These are phyloP conservation scores for Eumacrocentrus americanus DNA, from an alignment of 2,888 invertebrate species.

Conservation along the genomic window DNA sequence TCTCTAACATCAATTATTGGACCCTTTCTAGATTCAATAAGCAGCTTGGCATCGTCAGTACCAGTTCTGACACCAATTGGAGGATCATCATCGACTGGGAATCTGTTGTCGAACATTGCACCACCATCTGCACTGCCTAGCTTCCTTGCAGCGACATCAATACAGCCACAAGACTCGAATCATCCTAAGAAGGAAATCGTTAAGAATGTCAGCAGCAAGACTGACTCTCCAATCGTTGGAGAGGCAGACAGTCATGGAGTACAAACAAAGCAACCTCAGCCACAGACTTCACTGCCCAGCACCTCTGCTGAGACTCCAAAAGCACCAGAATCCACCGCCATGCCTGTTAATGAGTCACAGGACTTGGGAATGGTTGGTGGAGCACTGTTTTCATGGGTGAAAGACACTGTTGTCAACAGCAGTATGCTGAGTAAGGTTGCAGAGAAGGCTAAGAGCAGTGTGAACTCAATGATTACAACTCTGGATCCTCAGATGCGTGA, in stretches of 20 bases:
- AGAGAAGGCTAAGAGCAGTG: slow-evolving; percentile 78
- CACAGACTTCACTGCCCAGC: slow-evolving; percentile 29
- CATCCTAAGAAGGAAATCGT: slow-evolving; percentile 20
- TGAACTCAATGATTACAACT: slow-evolving; percentile 86
- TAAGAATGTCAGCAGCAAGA: slow-evolving; percentile 10
- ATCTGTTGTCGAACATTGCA: slow-evolving; percentile 72
- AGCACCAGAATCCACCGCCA: slow-evolving; percentile 18
- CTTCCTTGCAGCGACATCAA: slow-evolving; percentile 65
- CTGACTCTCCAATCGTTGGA: slow-evolving; percentile 12
- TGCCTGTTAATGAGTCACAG: slow-evolving; percentile 26
- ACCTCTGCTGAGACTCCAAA: slow-evolving; percentile 23
- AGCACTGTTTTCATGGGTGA: slow-evolving; percentile 72
- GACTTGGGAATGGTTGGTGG: slow-evolving; percentile 62
- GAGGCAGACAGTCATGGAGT: slow-evolving; percentile 25
- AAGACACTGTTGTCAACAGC: slow-evolving; percentile 71
- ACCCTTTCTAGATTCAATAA: slow-evolving; percentile 54
- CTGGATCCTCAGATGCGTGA: slow-evolving; percentile 90
- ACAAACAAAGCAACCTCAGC: slow-evolving; percentile 36
- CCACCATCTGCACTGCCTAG: slow-evolving; percentile 74
- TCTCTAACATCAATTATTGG: neutral
- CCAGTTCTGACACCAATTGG: slow-evolving; percentile 61
- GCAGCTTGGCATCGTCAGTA: slow-evolving; percentile 60
- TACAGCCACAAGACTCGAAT: slow-evolving; percentile 21
- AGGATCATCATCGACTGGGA: slow-evolving; percentile 63
- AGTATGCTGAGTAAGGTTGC: slow-evolving; percentile 72